phyloP scores from a whole-genome alignment of 2,797 vertebrate genomes.

The Nasua narica region DNA sequence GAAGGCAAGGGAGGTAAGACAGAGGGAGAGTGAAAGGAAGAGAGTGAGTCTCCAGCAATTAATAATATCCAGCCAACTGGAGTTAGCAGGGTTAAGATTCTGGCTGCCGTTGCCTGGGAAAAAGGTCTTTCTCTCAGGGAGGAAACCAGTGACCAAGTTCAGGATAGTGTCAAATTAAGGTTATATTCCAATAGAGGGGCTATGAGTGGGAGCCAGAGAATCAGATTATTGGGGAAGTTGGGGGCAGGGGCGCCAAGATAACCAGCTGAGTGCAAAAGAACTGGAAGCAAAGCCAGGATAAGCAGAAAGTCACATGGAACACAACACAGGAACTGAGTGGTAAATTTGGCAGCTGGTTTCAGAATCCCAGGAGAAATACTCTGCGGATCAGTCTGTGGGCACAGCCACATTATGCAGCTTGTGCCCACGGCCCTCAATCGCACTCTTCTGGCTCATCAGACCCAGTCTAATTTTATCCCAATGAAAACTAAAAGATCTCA shows the following conservation, averaged over 20 bases:
- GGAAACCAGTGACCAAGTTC: conserved; percentile 51
- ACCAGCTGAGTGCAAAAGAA: conserved; percentile 28
- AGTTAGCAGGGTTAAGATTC: neutral
- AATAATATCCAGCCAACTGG: conserved; percentile 3
- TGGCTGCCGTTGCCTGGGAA: conserved; percentile 11
- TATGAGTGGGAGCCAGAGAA: neutral
- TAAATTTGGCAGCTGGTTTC: conserved; percentile 46
- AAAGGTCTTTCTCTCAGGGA: conserved; percentile 4
- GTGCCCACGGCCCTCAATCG: neutral
- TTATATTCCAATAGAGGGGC: neutral
- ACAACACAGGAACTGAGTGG: conserved; percentile 41
- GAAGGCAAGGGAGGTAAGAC: neutral
- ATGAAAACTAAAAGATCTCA: conserved; percentile 57
- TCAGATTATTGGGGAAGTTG: conserved; percentile 46
- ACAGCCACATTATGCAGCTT: neutral
- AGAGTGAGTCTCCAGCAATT: neutral
- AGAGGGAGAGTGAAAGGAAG: accelerated
- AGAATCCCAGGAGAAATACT: conserved; percentile 46
- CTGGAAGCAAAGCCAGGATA: conserved; percentile 56
- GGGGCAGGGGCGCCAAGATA: conserved; percentile 34
- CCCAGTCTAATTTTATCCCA: conserved; percentile 67
- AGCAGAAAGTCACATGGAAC: conserved; percentile 57
- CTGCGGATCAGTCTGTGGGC: neutral
- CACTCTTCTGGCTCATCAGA: conserved; percentile 50
- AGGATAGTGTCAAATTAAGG: conserved; percentile 48